Evolutionary conservation across 1,140 invertebrate species (phyloP).

Genomic region (Helicoverpa armigera): DNA sequence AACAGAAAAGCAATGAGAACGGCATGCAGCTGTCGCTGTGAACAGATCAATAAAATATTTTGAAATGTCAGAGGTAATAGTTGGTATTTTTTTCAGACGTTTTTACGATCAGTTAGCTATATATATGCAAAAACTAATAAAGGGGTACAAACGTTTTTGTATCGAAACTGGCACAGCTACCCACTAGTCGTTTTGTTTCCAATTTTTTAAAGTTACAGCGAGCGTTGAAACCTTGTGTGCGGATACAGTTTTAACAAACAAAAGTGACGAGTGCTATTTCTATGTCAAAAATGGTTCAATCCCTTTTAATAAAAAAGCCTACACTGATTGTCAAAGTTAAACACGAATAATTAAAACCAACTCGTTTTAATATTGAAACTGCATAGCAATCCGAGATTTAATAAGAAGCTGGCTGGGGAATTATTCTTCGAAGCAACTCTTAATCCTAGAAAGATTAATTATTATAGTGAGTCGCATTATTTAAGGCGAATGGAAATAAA

Average conservation of each 20-base stretch:
- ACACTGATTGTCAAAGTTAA: neutral
- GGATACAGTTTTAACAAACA: too few relatives aligned
- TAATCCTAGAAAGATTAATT: neutral
- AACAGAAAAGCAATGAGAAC: conserved; percentile 46
- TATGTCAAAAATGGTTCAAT: too few relatives aligned
- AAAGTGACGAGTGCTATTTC: too few relatives aligned
- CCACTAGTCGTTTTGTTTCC: too few relatives aligned
- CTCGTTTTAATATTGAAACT: neutral
- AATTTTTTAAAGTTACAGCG: too few relatives aligned
- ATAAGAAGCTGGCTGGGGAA: neutral
- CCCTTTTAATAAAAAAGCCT: neutral
- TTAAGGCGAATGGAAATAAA: neutral
- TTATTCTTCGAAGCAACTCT: neutral
- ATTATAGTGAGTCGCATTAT: neutral
- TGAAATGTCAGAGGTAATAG: conserved; percentile 43
- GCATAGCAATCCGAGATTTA: neutral
- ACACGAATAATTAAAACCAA: neutral
- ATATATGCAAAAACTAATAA: neutral
- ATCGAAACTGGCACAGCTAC: too few relatives aligned
- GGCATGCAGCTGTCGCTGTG: conserved; percentile 40
- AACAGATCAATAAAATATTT: conserved; percentile 45
- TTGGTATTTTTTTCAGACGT: conserved; percentile 16
- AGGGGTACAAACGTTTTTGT: neutral
- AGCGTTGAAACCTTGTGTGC: too few relatives aligned
- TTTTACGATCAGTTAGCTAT: conserved; percentile 15